These are phyloP conservation scores for Myripristis jacobus DNA, from an alignment of 2,797 vertebrate genomes.

Conservation along the genomic window DNA sequence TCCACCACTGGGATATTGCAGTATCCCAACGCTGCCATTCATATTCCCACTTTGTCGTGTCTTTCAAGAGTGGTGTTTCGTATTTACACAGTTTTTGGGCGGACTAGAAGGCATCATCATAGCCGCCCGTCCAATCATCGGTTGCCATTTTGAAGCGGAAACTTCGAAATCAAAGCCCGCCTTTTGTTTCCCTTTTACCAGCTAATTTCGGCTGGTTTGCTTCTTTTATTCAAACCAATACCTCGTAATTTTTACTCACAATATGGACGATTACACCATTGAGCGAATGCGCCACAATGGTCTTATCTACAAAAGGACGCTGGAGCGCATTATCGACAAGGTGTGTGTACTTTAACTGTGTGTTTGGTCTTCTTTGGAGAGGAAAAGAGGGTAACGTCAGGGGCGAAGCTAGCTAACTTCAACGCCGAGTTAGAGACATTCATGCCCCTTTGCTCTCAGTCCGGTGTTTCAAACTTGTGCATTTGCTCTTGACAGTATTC, in stretches of 20 bases:
- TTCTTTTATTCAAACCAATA: neutral
- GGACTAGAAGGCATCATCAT: neutral
- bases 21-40: too few relatives aligned
- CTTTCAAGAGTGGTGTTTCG: too few relatives aligned
- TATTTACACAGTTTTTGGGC: neutral
- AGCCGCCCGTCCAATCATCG: constrained; percentile 53
- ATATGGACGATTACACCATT: accelerated
- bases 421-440: too few relatives aligned
- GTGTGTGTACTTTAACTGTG: constrained; percentile 41
- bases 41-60: too few relatives aligned
- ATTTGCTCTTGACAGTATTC: constrained; percentile 76
- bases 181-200: neutral
- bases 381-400: too few relatives aligned
- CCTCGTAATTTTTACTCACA: accelerated
- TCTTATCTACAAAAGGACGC: neutral
- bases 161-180: constrained; percentile 39
- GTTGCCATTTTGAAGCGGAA: neutral
- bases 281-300: neutral
- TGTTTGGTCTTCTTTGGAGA: neutral
- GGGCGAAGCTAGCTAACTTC: too few relatives aligned
- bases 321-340: constrained; percentile 68
- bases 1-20: too few relatives aligned
- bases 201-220: neutral
- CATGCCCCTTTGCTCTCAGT: neutral
- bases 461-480: neutral